Conservation (phyloP, 23 tunicate species). For the Trididemnum miniatum region DNA sequence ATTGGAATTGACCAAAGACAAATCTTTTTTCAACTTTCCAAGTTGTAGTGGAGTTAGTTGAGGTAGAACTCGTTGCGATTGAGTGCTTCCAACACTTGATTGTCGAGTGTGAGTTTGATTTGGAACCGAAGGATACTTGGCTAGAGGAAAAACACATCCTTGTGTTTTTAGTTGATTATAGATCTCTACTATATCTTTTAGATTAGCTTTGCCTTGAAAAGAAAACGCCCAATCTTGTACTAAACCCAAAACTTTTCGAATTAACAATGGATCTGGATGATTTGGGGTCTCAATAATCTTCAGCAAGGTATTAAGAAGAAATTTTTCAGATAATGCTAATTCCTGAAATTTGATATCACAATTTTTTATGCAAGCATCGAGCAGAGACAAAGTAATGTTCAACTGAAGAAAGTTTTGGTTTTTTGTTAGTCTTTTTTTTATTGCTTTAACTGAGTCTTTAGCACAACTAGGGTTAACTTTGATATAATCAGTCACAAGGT, state of each 20-base stretch:
- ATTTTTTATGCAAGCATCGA: conserved; percentile 51
- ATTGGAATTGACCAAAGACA: background rate
- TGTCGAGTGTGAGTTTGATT: too few relatives aligned
- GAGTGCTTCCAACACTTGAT: too few relatives aligned
- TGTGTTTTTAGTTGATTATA: background rate
- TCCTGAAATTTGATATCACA: conserved; percentile 41
- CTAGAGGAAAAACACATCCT: background rate
- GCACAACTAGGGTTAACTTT: conserved; percentile 13
- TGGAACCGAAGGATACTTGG: too few relatives aligned
- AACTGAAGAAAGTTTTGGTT: conserved; percentile 50
- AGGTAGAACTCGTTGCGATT: too few relatives aligned
- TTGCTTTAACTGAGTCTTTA: conserved; percentile 56
- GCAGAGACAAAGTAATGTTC: conserved; percentile 29
- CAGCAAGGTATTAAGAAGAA: background rate
- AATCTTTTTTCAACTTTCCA: background rate
- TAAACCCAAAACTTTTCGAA: background rate
- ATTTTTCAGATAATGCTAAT: conserved; percentile 13
- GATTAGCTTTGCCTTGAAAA: background rate
- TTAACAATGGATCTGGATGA: background rate
- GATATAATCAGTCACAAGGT: background rate
- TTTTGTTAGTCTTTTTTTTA: conserved; percentile 29
- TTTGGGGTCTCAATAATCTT: background rate
- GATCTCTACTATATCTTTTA: background rate
- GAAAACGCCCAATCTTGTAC: background rate
- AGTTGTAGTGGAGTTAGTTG: background rate